Evolutionary conservation across 2,113 vertebrate species (phyloP).

Genomic region (Corythornis cristatus): DNA sequence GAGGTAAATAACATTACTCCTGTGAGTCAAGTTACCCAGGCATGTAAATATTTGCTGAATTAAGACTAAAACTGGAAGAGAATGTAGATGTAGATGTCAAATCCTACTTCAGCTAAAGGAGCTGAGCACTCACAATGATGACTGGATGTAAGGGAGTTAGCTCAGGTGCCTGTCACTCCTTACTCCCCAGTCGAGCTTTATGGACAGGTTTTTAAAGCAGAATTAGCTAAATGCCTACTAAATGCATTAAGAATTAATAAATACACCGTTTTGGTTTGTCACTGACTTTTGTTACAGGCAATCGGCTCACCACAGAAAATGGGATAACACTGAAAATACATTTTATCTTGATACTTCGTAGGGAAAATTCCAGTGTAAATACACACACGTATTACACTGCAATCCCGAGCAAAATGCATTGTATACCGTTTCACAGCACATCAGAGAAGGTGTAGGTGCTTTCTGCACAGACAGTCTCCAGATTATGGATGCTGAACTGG

Average conservation of each 20-base stretch:
- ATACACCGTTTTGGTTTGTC: background rate
- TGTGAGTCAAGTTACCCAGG: constrained; percentile 24
- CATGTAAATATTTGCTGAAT: constrained; percentile 64
- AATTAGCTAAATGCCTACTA: background rate
- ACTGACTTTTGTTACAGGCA: background rate
- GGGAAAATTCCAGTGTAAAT: background rate
- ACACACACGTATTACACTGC: background rate
- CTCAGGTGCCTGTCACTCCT: constrained; percentile 13
- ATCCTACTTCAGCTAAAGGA: constrained; percentile 41
- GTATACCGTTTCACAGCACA: background rate
- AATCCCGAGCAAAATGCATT: background rate
- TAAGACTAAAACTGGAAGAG: constrained; percentile 43
- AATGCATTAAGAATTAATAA: background rate
- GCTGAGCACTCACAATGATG: background rate
- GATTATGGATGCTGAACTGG: background rate
- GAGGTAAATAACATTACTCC: constrained; percentile 27
- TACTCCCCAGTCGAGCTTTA: background rate
- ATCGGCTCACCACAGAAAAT: background rate
- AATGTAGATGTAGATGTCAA: constrained; percentile 29
- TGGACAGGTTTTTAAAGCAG: background rate
- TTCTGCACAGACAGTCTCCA: background rate
- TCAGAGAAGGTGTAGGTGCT: background rate
- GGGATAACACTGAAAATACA: background rate
- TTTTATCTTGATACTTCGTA: background rate
- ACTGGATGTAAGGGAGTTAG: background rate